Evolutionary conservation across 2,113 vertebrate genomes (phyloP).

Genomic region (Gallinago media): DNA sequence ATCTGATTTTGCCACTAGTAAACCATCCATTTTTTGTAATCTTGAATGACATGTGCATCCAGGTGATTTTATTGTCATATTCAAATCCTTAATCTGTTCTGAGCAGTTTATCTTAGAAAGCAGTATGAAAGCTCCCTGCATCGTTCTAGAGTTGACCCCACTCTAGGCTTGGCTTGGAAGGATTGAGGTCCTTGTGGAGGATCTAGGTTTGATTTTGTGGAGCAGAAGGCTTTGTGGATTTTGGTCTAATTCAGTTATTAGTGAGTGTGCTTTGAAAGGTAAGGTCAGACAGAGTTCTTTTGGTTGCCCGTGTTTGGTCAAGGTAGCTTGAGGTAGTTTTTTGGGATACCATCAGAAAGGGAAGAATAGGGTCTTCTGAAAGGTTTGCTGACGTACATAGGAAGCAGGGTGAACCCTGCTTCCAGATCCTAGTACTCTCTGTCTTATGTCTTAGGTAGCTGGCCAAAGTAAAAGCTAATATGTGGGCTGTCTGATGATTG

Average conservation of each 20-base stretch:
- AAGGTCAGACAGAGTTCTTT: neutral
- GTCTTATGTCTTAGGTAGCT: neutral
- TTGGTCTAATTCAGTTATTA: neutral
- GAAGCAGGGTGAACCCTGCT: neutral
- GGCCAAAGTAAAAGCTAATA: neutral
- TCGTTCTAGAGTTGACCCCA: fast-evolving
- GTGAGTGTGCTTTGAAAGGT: neutral
- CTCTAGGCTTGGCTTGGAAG: neutral
- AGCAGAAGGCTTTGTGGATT: neutral
- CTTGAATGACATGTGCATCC: neutral
- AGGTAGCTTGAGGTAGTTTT: neutral
- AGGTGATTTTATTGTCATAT: neutral
- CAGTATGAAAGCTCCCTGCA: neutral
- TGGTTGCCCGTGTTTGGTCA: neutral
- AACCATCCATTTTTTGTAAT: neutral
- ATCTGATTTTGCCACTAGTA: neutral
- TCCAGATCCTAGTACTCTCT: neutral
- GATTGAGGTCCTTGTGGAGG: neutral
- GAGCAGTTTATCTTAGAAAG: neutral
- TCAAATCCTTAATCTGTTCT: neutral
- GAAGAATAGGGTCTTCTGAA: neutral
- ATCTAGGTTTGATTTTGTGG: neutral
- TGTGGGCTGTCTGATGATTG: neutral
- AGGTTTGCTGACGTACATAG: neutral
- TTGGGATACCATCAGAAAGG: neutral